Evolutionary conservation across 1,140 invertebrate species (phyloP), one percentile per base, ranked within the genome.

Genomic region (Musca domestica): DNA sequence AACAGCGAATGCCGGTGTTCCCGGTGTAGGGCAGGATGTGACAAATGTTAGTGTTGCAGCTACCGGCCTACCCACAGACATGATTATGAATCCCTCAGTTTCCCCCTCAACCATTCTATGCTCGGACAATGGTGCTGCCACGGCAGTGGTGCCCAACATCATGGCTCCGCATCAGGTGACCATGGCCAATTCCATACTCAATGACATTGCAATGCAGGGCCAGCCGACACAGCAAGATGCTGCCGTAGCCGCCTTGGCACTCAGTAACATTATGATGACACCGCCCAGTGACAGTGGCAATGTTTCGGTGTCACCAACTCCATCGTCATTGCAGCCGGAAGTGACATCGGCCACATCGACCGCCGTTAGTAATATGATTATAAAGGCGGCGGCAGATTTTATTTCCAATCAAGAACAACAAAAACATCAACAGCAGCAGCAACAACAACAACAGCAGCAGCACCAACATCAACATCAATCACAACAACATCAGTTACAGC

Each of bases 361-460:
- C n/a, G 85, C 87, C 17, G 87, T 89, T 65, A 88, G 88, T 75
- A 88, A 85, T 48, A 87, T 89, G 82, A 85, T 89, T 66, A 78
- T 89, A 22, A 87, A 87, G 71, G 88, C 88, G 2, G 86, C 87
- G 1, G 88, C 86, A 0, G 87, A 88, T 79, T 86, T 88, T 69
- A 82, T 86, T 14, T 86, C 85, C 19, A 86, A 86, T 66, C 81
- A 83, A 46, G 84, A 86, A 23, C 76, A 80, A 69, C 72, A 75
- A 49, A 76, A 78, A 41, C 76, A 80, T 47, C 74, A 77, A 14
- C 76, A 73, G 12, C 75, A 76, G 14, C 66, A 65, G n/a, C 71
- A 70, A 14, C 56, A 64, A 48, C 69, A 70, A 20, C 47, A 51
- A 2, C 58, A 67, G 27, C 49, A 58, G n/a, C 69, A 71, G 12